Percentiles rank a stretch among this genome's conserved stretches.
Conservation (phyloP, 35 echinoderm and acorn worm species). For the Diadema setosum region DNA sequence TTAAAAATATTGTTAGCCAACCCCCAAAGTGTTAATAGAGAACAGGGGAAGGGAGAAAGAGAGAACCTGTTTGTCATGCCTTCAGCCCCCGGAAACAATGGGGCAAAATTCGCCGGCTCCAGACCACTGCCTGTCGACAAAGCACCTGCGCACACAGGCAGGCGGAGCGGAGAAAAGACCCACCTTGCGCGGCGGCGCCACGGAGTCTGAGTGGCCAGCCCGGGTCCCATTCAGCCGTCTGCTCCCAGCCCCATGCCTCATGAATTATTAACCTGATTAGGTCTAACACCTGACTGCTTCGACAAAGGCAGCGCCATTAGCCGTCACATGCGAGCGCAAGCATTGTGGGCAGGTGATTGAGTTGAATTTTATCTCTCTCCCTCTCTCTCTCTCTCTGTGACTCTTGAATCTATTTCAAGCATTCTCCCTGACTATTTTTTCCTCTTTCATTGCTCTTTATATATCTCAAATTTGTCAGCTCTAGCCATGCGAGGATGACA, state of each 20-base stretch:
- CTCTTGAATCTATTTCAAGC: neutral
- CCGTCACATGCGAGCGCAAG: neutral
- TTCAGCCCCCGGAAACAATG: neutral
- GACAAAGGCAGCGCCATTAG: conserved; percentile 13
- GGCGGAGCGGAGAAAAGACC: neutral
- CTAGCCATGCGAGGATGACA: neutral
- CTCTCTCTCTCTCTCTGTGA: neutral
- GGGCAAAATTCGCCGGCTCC: neutral
- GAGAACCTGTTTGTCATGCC: conserved; percentile 14
- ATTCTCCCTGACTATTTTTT: neutral
- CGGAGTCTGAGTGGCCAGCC: conserved; percentile 1
- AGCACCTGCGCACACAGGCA: conserved; percentile 19
- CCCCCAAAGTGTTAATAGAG: conserved; percentile 18
- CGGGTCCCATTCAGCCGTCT: conserved; percentile 15
- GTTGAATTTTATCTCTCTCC: neutral
- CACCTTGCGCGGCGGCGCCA: conserved; percentile 16
- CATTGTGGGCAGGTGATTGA: conserved; percentile 6
- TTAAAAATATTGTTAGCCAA: conserved; percentile 23
- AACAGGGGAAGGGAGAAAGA: no score
- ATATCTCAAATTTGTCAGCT: neutral
- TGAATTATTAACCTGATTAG: conserved; percentile 30
- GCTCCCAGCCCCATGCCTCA: neutral
- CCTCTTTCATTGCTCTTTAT: no score
- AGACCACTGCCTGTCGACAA: neutral
- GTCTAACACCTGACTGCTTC: conserved; percentile 7